These are phyloP conservation scores for Notechis scutatus DNA, from an alignment of 2,113 vertebrate genomes.

Conservation along the genomic window DNA sequence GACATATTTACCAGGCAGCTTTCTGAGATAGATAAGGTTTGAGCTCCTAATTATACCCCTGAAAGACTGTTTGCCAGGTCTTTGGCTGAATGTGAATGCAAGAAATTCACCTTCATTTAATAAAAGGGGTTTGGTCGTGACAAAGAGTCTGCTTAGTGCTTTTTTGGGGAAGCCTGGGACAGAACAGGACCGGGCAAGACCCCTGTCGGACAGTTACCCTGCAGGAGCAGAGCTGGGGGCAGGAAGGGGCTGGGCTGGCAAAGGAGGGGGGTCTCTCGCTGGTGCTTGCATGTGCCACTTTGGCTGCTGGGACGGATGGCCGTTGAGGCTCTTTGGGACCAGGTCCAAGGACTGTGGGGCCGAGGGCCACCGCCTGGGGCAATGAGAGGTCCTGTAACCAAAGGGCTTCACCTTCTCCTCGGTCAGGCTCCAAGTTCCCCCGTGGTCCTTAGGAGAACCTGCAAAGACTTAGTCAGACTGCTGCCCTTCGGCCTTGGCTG, in stretches of 20 bases:
- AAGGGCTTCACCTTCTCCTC: not conserved
- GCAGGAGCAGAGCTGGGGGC: not conserved
- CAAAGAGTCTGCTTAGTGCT: no score
- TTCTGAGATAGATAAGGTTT: no score
- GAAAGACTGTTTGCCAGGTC: no score
- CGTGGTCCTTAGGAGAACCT: not conserved
- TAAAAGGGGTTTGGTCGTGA: no score
- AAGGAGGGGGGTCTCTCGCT: not conserved
- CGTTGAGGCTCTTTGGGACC: not conserved
- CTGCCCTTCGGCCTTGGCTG: not conserved
- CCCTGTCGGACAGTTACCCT: not conserved
- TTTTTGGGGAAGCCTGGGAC: no score
- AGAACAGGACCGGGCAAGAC: not conserved
- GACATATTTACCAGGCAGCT: no score
- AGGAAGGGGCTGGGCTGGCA: not conserved
- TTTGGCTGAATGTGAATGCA: no score
- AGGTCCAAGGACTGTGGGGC: not conserved
- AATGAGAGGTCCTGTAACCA: not conserved
- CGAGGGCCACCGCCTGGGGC: not conserved
- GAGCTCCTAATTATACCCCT: no score
- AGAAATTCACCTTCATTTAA: no score
- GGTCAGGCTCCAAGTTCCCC: not conserved
- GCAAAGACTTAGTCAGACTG: not conserved
- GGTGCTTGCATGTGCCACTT: not conserved
- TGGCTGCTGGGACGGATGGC: not conserved